Percentiles rank a stretch among this genome's conserved stretches.
phyloP scores from a whole-genome alignment of 2,888 invertebrate genomes.

The Macropis europaea region DNA sequence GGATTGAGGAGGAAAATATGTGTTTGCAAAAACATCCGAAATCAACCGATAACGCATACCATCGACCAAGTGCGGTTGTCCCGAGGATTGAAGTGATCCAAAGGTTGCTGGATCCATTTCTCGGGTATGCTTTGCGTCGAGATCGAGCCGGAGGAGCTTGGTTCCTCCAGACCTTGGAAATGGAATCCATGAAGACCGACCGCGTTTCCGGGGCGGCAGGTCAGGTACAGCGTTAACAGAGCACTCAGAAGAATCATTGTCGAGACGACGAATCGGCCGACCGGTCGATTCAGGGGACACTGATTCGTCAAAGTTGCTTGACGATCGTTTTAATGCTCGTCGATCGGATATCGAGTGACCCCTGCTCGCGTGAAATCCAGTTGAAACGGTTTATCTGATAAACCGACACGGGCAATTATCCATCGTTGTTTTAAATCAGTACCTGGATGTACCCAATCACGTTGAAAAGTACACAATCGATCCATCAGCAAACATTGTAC shows the following conservation, averaged over 20 bases:
- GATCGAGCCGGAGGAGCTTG: slow-evolving; percentile 6
- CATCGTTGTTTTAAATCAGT: neutral
- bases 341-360: slow-evolving; percentile 1
- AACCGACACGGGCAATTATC: neutral
- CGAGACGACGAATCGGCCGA: neutral
- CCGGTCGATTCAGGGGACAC: neutral
- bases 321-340: neutral
- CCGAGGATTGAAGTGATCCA: slow-evolving; percentile 83
- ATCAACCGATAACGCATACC: slow-evolving; percentile 80
- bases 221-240: slow-evolving; percentile 21
- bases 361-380: neutral
- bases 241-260: slow-evolving; percentile 35
- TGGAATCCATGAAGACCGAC: slow-evolving; percentile 70
- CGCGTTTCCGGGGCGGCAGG: slow-evolving; percentile 23
- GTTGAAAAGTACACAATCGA: neutral
- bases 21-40: too few species aligned
- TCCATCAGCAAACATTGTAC: slow-evolving; percentile 7
- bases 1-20: too few species aligned
- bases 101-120: slow-evolving; percentile 81
- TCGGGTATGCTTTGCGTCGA: slow-evolving; percentile 57
- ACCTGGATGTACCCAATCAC: neutral
- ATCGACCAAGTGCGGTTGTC: slow-evolving; percentile 82
- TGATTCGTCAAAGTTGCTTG: neutral
- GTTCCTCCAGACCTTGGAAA: slow-evolving; percentile 65
- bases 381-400: slow-evolving; percentile 31